Evolutionary conservation across 2,888 invertebrate genomes (phyloP), one percentile per base, ranked within the genome.

Genomic region (Polymixis flavicincta): DNA sequence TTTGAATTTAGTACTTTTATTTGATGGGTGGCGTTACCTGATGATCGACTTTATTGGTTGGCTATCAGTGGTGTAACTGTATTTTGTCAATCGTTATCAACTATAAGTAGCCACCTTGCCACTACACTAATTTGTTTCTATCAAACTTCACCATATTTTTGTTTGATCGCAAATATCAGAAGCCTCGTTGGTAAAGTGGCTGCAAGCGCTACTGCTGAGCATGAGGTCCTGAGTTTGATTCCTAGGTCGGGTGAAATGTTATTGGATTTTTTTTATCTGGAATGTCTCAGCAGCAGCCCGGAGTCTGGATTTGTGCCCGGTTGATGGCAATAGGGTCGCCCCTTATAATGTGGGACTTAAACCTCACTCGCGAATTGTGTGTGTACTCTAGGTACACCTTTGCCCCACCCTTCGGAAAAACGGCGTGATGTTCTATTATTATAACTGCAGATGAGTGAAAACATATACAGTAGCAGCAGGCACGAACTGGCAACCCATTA

Each of bases 1-100:
- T 77, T 79, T 84, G 60, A 73, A 76, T 83, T 63, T 52, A 69
- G 54, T 66, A 48, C 45, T 66, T 63, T 52, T 57, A n/a, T 54
- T 82, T 72, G 19, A 42, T 55, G n/a, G 19, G 2, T 45, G 5
- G n/a, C n/a, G 37, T 55, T 65, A 48, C n/a, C 9, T 66, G 55
- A 25, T 50, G 32, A 66, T 66, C 14, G 25, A 74, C 9, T 50
- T 60, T 22, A 65, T n/a, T 22, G 4, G 48, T 54, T n/a, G 2
- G 17, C 4, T 37, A 13, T 37, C 32, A 32, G 42, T 28, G 6
- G 6, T 9, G 55, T 57, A 45, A 63, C 50, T 45, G 22, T 63
- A 57, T n/a, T 76, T 54, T 71, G 7, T 17, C 6, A 6, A 50
- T n/a, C 3, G 17, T 13, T 17, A 17, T 22, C 1, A 19, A 42